phyloP scores from a whole-genome alignment of 2,113 vertebrate genomes.

The Lophius piscatorius region DNA sequence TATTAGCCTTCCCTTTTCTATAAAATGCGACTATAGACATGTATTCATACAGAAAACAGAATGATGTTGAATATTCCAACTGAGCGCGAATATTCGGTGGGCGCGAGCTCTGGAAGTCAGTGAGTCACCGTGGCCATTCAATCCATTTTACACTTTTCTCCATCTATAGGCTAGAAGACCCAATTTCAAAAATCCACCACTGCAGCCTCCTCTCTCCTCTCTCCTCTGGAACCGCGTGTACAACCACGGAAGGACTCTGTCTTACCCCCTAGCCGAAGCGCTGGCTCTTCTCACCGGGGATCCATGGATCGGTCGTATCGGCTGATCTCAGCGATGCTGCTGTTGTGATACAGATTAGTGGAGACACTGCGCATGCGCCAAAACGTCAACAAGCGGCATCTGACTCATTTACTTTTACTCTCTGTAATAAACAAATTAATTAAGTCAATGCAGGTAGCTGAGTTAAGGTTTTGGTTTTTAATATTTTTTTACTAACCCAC shows the following conservation, averaged over 20 bases:
- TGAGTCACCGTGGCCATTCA: conserved; percentile 51
- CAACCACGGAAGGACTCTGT: conserved; percentile 6
- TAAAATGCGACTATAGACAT: no score
- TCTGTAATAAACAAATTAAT: no score
- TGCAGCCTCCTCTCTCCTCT: neutral
- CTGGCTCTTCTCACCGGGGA: conserved; percentile 49
- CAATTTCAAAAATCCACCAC: neutral
- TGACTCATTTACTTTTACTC: no score
- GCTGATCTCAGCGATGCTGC: conserved; percentile 30
- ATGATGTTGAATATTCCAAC: neutral
- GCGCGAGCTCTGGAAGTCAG: neutral
- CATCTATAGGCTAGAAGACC: conserved; percentile 4
- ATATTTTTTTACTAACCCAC: no score
- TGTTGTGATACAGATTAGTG: conserved; percentile 28
- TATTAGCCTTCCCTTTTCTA: no score
- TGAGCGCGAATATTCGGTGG: conserved; percentile 1
- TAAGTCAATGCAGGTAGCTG: no score
- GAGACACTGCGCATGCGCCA: conserved; percentile 62
- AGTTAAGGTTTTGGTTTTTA: no score
- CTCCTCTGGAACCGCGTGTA: neutral
- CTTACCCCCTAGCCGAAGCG: conserved; percentile 56
- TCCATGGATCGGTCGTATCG: conserved; percentile 47
- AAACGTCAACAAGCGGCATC: no score
- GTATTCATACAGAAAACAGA: no score
- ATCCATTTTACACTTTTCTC: conserved; percentile 17